Evolutionary conservation across 1,140 invertebrate genomes (phyloP), one percentile per base, ranked within the genome.

Genomic region (Teleopsis dalmanni): DNA sequence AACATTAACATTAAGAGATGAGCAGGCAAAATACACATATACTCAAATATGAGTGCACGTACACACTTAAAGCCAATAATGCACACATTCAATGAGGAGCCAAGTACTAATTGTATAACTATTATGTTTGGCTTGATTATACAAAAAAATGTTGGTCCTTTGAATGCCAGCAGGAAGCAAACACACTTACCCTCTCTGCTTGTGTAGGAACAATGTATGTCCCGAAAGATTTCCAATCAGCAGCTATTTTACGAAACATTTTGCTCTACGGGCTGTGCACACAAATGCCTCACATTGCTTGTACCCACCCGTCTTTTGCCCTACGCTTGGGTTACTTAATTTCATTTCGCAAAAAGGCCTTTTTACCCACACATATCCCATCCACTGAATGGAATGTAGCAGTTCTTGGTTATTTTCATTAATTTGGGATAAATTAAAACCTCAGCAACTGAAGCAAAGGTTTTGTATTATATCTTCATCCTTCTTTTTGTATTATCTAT

Each of bases 381-480:
- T 36, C 34, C 14, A 29, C 7, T 36, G 16, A 16, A 52, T 57
- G 51, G 26, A 16, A 18, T 40, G 35, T 33, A 41, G 27, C 52
- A 44, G 38, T 55, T 51, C 53, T 57, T 54, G 52, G 50, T 35
- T 57, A 51, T 50, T 57, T 59, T 57, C 57, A 59, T 59, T 59
- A 59, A 59, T 57, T 59, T 57, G 53, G 55, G 57, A 57, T 58
- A 58, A 58, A 58, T 57, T 51, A 58, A 58, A 58, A 57, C 51
- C 55, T 47, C 49, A 55, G 40, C 41, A n/a, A 34, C 21, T n/a
- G 22, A 46, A 46, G n/a, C n/a, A n/a, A n/a, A n/a, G n/a, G n/a
- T 31, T 31, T 31, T 7, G 7, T 31, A n/a, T 9, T 31, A 9
- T n/a, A n/a, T 31, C 13, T 31, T 31, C 13, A 9, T 31, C 7